A percentile compares a stretch with the other conserved stretches of the same genome.
phyloP scores from a whole-genome alignment of 2,888 invertebrate species.

The Eudemis profundana region DNA sequence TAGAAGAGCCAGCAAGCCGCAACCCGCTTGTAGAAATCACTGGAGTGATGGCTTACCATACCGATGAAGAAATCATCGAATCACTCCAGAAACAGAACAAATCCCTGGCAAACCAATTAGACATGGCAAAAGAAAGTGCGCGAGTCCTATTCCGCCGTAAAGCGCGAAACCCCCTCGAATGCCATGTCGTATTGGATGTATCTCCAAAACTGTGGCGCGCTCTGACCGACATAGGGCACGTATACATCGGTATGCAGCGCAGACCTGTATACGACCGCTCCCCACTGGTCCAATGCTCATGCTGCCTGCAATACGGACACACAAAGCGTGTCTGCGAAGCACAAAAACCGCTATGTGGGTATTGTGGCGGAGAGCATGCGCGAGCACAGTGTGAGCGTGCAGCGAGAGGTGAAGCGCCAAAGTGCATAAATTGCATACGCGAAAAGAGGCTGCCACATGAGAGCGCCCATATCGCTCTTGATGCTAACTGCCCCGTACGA shows the following conservation, averaged over 20 bases:
- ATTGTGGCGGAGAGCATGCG: background rate
- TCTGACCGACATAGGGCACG: no score
- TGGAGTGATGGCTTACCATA: slow-evolving; percentile 40
- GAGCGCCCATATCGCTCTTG: no score
- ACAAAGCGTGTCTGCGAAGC: background rate
- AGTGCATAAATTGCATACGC: no score
- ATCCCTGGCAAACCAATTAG: slow-evolving; percentile 28
- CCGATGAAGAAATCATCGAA: slow-evolving; percentile 39
- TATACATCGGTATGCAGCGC: slow-evolving; percentile 22
- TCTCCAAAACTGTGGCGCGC: slow-evolving; percentile 32
- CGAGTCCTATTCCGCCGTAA: slow-evolving; percentile 46
- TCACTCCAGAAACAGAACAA: slow-evolving; percentile 42
- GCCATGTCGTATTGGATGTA: slow-evolving; percentile 39
- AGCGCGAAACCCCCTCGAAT: slow-evolving; percentile 46
- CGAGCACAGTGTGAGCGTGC: no score
- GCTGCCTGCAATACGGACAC: background rate
- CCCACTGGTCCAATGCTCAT: background rate
- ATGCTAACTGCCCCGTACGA: no score
- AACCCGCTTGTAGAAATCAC: slow-evolving; percentile 37
- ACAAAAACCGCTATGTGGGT: background rate
- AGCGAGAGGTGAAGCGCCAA: no score
- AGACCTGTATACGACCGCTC: background rate
- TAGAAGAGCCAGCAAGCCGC: slow-evolving; percentile 27
- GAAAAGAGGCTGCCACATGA: no score
- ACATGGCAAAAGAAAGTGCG: slow-evolving; percentile 9